phyloP scores from a whole-genome alignment of 1,140 invertebrate species.

The Apis mellifera region Amel_HAv3.1 CM009935.2:12956501-12957000 shows the following conservation, averaged over 20 bases:
- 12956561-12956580: conserved; percentile 95
- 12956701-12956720: conserved; percentile 62
- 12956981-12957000: conserved; percentile 94
- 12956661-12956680: conserved; percentile 85
- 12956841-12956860: conserved; percentile 69
- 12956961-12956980: conserved; percentile 93
- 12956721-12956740: conserved; percentile 60
- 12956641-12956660: conserved; percentile 96
- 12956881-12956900: conserved; percentile 67
- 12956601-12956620: conserved; percentile 98
- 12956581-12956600: conserved; percentile 99
- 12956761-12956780: conserved; percentile 59
- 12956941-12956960: conserved; percentile 88
- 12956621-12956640: conserved; percentile 99
- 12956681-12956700: not conserved
- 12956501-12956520: conserved; percentile 96
- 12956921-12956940: not conserved
- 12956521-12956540: conserved; percentile 96
- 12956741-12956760: conserved; percentile 69
- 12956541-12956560: conserved; percentile 94
- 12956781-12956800: conserved; percentile 71
- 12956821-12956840: conserved; percentile 71
- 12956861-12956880: conserved; percentile 57
- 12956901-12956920: not conserved
- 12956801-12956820: conserved; percentile 47